These are phyloP conservation scores for Geophilus truncorum DNA, from an alignment of 2,888 invertebrate genomes.

Conservation along the genomic window DNA sequence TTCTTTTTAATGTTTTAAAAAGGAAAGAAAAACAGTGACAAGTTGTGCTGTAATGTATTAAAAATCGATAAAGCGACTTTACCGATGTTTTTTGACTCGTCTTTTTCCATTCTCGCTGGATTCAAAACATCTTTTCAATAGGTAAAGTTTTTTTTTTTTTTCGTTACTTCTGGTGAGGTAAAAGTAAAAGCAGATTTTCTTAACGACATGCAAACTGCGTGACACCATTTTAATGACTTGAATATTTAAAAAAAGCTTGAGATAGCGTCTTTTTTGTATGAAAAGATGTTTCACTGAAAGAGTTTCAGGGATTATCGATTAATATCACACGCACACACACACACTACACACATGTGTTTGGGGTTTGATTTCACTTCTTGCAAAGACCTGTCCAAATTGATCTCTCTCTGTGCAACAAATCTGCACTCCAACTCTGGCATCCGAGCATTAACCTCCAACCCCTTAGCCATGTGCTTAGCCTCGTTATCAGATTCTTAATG, in stretches of 20 bases:
- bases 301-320: neutral
- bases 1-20: neutral
- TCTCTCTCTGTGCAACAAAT: neutral
- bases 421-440: slow-evolving; percentile 3
- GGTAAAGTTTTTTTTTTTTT: neutral
- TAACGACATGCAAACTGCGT: neutral
- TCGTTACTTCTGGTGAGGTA: neutral
- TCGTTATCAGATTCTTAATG: slow-evolving; percentile 10
- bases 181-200: neutral
- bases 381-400: slow-evolving; percentile 6
- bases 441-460: slow-evolving; percentile 8
- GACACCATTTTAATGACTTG: neutral
- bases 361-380: neutral
- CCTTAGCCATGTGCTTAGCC: neutral
- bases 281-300: neutral
- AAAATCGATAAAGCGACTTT: slow-evolving; percentile 1
- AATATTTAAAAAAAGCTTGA: neutral
- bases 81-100: neutral
- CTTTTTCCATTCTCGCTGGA: neutral
- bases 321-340: too few species aligned
- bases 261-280: neutral
- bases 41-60: neutral
- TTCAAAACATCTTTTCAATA: neutral
- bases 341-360: too few species aligned
- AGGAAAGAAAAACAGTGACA: neutral